Evolutionary conservation across 2,113 vertebrate genomes (phyloP).

Genomic region (Chloropsis cyanopogon): DNA sequence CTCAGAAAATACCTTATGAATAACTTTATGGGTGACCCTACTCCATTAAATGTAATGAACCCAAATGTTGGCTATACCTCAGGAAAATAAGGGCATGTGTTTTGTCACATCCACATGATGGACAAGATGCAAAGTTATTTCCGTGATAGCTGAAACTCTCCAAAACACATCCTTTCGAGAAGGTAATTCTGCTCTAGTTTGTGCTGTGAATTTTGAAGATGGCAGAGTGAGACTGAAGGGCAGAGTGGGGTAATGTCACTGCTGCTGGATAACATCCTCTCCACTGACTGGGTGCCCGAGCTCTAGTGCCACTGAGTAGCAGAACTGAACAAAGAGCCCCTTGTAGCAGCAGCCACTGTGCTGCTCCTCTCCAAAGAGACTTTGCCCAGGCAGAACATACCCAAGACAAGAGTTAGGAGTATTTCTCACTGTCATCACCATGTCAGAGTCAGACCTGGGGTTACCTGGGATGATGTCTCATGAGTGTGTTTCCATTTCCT

Average conservation of each 20-base stretch:
- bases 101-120: constrained; percentile 38
- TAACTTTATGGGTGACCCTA: constrained; percentile 28
- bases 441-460: background rate
- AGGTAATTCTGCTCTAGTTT: background rate
- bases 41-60: constrained; percentile 53
- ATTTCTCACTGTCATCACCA: background rate
- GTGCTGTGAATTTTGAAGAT: background rate
- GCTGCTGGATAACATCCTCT: background rate
- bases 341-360: background rate
- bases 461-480: background rate
- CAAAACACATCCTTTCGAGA: background rate
- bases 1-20: constrained; percentile 41
- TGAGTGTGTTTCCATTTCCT: constrained; percentile 23
- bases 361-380: background rate
- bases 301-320: background rate
- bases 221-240: background rate
- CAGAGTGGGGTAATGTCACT: background rate
- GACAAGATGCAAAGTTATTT: constrained; percentile 38
- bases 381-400: background rate
- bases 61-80: constrained; percentile 28
- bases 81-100: constrained; percentile 47
- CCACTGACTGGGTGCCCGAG: background rate
- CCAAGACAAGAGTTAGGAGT: background rate
- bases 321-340: background rate
- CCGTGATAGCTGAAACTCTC: background rate